These are phyloP conservation scores for Drosophila sordidapex DNA, from an alignment of 2,888 invertebrate genomes.

Conservation along the genomic window DNA sequence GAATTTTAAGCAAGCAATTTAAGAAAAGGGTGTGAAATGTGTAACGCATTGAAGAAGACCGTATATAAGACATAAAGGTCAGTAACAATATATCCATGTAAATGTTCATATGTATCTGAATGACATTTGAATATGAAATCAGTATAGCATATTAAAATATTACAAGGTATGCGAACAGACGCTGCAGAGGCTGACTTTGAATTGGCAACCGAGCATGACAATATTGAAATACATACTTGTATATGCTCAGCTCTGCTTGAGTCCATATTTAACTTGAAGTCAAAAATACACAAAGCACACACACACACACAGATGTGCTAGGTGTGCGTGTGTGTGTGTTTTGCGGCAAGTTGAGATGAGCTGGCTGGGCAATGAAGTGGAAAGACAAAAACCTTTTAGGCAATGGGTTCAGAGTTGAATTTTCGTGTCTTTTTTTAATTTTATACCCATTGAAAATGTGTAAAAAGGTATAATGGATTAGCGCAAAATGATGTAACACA, in stretches of 20 bases:
- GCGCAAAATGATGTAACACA: not conserved
- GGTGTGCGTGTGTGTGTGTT: constrained; percentile 22
- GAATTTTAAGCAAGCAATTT: not conserved
- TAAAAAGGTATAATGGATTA: not conserved
- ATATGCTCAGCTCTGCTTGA: constrained; percentile 26
- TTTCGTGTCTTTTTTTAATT: constrained; percentile 4
- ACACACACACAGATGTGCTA: constrained; percentile 1
- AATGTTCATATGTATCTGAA: not conserved
- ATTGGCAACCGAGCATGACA: constrained; percentile 48
- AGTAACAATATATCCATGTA: not conserved
- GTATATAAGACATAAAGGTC: no score
- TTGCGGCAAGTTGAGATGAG: constrained; percentile 55
- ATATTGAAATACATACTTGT: constrained; percentile 56
- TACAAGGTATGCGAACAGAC: constrained; percentile 12
- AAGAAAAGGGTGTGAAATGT: no score
- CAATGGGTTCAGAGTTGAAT: constrained; percentile 44
- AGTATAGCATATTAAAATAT: not conserved
- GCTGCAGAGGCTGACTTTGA: constrained; percentile 23
- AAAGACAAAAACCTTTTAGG: constrained; percentile 68
- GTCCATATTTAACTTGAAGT: constrained; percentile 55
- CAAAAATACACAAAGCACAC: constrained; percentile 44
- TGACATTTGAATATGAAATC: not conserved
- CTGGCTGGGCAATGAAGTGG: constrained; percentile 62
- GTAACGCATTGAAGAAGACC: no score
- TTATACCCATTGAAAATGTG: not conserved